A percentile compares a stretch with the other conserved stretches of the same genome.
phyloP scores from a whole-genome alignment of 1,140 invertebrate genomes.

The Limonius californicus region DNA sequence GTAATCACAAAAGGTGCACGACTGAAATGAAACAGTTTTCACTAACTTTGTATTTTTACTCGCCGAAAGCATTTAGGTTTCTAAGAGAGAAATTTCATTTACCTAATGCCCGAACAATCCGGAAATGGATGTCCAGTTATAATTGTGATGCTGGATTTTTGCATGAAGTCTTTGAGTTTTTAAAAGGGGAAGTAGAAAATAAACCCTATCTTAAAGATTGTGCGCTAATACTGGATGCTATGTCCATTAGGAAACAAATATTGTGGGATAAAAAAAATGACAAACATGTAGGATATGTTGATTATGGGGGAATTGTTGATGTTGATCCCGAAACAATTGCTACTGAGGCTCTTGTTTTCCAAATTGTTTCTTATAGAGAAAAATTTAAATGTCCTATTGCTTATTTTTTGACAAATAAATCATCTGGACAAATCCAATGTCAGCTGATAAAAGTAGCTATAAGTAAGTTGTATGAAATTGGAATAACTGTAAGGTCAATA shows the following conservation, averaged over 20 bases:
- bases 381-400: slow-evolving; percentile 30
- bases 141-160: slow-evolving; percentile 21
- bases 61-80: slow-evolving; percentile 29
- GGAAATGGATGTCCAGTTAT: slow-evolving; percentile 16
- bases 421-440: slow-evolving; percentile 23
- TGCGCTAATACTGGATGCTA: slow-evolving; percentile 33
- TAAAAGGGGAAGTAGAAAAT: slow-evolving; percentile 15
- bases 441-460: slow-evolving; percentile 25
- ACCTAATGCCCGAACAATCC: slow-evolving; percentile 22
- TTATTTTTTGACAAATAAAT: slow-evolving; percentile 34
- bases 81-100: slow-evolving; percentile 26
- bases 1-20: slow-evolving; percentile 23
- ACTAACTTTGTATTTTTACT: slow-evolving; percentile 29
- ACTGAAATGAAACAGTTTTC: slow-evolving; percentile 30
- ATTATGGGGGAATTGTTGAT: slow-evolving; percentile 29
- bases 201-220: slow-evolving; percentile 25
- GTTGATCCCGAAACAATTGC: slow-evolving; percentile 19
- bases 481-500: slow-evolving; percentile 30
- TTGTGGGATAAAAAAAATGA: slow-evolving; percentile 29
- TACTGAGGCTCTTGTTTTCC: slow-evolving; percentile 28
- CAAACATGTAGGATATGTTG: slow-evolving; percentile 30
- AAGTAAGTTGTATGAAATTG: slow-evolving; percentile 24
- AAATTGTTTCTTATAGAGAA: slow-evolving; percentile 30
- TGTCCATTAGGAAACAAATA: slow-evolving; percentile 34
- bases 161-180: slow-evolving; percentile 23